Conservation (phyloP, 2,888 invertebrate genomes). For the Orchestes rusci region DNA sequence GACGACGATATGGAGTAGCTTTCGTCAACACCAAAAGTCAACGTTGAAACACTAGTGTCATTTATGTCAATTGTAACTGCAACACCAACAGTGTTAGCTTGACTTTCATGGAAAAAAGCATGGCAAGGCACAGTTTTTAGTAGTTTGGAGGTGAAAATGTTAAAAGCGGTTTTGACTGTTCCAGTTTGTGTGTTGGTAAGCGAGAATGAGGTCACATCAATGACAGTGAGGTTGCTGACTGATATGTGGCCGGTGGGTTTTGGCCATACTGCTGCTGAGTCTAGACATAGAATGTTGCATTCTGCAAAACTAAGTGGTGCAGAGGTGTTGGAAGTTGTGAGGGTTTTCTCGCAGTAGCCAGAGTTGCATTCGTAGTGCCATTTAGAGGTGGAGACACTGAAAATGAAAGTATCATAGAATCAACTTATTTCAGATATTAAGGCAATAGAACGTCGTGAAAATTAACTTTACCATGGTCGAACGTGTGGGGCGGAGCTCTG, state of each 20-base stretch:
- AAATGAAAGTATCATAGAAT: not conserved
- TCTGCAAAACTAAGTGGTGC: constrained; percentile 10
- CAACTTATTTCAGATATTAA: not conserved
- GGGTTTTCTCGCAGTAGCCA: constrained; percentile 15
- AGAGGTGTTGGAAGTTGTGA: constrained; percentile 4
- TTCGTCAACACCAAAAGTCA: constrained; percentile 13
- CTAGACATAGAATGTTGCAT: constrained; percentile 18
- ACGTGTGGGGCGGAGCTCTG: too few relatives aligned
- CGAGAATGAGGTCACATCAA: constrained; percentile 9
- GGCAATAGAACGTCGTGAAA: not conserved
- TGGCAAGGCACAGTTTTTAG: constrained; percentile 11
- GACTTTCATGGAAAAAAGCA: constrained; percentile 1
- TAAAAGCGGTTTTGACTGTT: too few relatives aligned
- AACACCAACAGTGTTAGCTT: not conserved
- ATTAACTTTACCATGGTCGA: too few relatives aligned
- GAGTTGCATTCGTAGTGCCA: constrained; percentile 15
- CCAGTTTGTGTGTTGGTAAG: constrained; percentile 1
- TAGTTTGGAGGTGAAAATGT: too few relatives aligned
- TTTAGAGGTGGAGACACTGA: not conserved
- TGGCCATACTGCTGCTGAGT: constrained; percentile 18
- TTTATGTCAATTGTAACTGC: constrained; percentile 8
- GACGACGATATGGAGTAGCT: constrained; percentile 8
- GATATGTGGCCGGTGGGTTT: constrained; percentile 15
- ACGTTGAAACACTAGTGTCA: constrained; percentile 4
- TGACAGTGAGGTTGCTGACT: constrained; percentile 11